These are phyloP conservation scores for Herpetotheres cachinnans DNA, from an alignment of 2,113 vertebrate genomes.

Conservation along the genomic window DNA sequence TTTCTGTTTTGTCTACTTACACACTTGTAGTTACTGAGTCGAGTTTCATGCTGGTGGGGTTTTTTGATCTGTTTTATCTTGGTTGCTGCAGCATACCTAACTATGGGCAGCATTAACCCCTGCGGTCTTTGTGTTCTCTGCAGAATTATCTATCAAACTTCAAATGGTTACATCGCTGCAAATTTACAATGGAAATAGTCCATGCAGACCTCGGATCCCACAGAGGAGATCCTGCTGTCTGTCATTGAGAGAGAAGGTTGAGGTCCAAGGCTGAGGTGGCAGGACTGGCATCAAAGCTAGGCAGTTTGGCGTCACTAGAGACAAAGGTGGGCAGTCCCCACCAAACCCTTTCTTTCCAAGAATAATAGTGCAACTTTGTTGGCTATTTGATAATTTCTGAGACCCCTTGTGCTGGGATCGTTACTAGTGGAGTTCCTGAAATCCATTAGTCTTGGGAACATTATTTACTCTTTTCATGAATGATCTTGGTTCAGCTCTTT, in stretches of 20 bases:
- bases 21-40: not conserved
- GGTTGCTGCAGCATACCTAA: not conserved
- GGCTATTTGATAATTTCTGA: not conserved
- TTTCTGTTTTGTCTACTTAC: not conserved
- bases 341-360: not conserved
- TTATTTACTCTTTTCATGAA: not conserved
- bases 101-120: not conserved
- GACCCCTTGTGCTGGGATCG: not conserved
- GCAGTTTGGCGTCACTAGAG: not conserved
- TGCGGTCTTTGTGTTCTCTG: not conserved
- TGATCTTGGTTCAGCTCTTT: not conserved
- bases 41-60: not conserved
- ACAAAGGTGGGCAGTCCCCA: not conserved
- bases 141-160: not conserved
- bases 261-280: not conserved
- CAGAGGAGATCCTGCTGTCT: not conserved
- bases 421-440: not conserved
- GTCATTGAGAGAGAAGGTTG: not conserved
- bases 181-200: not conserved
- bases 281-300: not conserved
- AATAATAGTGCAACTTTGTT: not conserved
- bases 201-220: accelerated
- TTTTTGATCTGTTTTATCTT: not conserved
- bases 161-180: not conserved
- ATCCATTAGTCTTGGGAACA: not conserved